Percentiles rank a stretch among this genome's conserved stretches.
These are phyloP conservation scores for Neotragus pygmaeus DNA, from an alignment of 2,113 vertebrate species.

Conservation along the genomic window DNA sequence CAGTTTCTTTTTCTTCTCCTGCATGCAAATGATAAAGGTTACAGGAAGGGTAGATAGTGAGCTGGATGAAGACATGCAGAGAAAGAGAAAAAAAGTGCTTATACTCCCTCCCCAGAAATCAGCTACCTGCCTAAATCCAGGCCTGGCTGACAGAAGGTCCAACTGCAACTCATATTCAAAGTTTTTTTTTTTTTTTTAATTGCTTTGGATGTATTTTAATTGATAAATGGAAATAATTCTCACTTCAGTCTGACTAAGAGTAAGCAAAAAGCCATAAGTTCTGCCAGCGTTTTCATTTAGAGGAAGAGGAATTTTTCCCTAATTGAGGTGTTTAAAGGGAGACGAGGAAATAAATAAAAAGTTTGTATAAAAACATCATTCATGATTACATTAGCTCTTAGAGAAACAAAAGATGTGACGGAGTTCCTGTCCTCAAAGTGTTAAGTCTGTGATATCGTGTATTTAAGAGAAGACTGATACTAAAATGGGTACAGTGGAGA, in stretches of 20 bases:
- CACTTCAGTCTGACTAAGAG: neutral
- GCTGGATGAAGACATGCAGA: neutral
- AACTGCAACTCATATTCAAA: neutral
- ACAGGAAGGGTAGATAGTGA: neutral
- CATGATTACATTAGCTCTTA: neutral
- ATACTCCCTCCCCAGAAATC: neutral
- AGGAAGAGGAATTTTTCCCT: neutral
- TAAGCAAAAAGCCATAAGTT: neutral
- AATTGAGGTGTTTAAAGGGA: neutral
- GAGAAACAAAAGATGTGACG: neutral
- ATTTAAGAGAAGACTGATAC: neutral
- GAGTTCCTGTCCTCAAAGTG: too few species aligned
- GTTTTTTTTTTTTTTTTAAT: neutral
- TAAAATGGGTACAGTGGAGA: neutral
- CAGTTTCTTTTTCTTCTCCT: neutral
- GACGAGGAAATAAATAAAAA: neutral
- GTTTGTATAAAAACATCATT: neutral
- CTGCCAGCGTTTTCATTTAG: neutral
- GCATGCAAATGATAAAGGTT: neutral
- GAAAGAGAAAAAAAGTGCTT: neutral
- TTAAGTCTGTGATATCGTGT: neutral
- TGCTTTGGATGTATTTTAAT: neutral
- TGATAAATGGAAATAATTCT: neutral
- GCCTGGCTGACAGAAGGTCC: neutral
- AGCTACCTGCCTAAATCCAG: neutral